Base-by-base conservation (phyloP, 2,797 vertebrate species). In the Ataeniobius toweri region DNA sequence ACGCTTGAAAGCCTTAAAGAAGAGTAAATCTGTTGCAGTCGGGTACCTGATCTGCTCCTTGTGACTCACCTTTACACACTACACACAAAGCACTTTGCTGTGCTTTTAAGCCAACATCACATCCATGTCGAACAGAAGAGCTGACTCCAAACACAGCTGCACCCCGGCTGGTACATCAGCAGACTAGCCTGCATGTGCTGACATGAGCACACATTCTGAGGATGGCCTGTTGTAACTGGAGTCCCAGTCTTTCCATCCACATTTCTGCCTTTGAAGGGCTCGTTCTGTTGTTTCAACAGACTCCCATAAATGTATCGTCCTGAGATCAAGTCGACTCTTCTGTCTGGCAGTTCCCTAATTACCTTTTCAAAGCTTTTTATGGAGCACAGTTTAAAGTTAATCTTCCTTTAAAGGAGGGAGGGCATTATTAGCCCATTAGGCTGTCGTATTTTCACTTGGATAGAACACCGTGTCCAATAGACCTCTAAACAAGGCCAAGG, bases 121-220 rank as follows among this genome's bases (percentile, higher is more conserved):
- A 59, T 89, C 86, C 73, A 16, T 81, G 86, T 85, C n/a, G 58
- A 80, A 68, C 80, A 48, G 82, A 88, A 74, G 84, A 85, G 88
- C 78, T 68, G 72, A 92, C 83, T 92, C 93, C 85, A 95, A 95
- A 94, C 94, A 95, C 94, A 95, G 94, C 94, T 96, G 95, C 89
- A 70, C 84, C 90, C 93, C 91, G 91, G 92, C 92, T 94, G 94
- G 89, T 92, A 75, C 83, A 78, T 80, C 80, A 55, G 87, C 81
- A 79, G 55, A 13, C 36, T 77, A 20, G 76, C 5, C 73, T 92
- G 89, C 94, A 80, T 94, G 95, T 94, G 91, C 89, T 76, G 93
- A 95, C 95, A 93, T 87, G 95, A 94, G 88, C 70, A 5, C 59
- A 75, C 87, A 85, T 88, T 90, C 79, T 3, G 26, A 77, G 80